Evolutionary conservation across 2,888 invertebrate genomes (phyloP), one percentile per base, ranked within the genome.

Genomic region (Augiades crinisus): DNA sequence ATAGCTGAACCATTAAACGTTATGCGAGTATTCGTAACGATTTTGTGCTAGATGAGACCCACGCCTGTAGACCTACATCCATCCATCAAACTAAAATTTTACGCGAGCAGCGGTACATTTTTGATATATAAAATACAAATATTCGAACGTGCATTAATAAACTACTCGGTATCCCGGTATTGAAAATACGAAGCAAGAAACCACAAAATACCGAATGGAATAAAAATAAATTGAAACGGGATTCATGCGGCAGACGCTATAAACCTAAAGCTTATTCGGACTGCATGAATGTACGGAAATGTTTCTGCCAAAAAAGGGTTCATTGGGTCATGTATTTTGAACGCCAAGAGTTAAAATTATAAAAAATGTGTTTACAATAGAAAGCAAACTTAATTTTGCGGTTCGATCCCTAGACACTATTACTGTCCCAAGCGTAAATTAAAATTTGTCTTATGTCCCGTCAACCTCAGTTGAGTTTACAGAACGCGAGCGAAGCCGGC

Each of bases 191-290:
- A 49, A 49, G 33, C 31, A 40, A 47, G 47, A 47, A 40, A 22
- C 47, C 47, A 30, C 37, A 22, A 40, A 40, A 38, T 47, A 40
- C 21, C 22, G 38, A 47, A 40, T 49, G 40, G 22, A 40, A 49
- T 49, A 40, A 41, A 49, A 49, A 49, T 49, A 49, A 34, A 49
- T 49, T 41, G 41, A 41, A 49, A 17, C 41, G 17, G 49, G 41
- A 24, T 49, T 41, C 41, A 31, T 40, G 34, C 47, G 40, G 49
- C 41, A 49, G 49, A 41, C 49, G 49, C 49, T 41, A 49, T 49
- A 49, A 49, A 49, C 41, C 34, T 40, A 33, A 33, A 49, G 49
- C 49, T 49, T 47, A 33, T 40, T 22, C 40, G 40, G 33, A 27
- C 12, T 33, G 33, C 40, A 24, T 40, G 47, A 47, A 47, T 24